phyloP scores from a whole-genome alignment of 2,113 vertebrate species.

The Scomber scombrus region DNA sequence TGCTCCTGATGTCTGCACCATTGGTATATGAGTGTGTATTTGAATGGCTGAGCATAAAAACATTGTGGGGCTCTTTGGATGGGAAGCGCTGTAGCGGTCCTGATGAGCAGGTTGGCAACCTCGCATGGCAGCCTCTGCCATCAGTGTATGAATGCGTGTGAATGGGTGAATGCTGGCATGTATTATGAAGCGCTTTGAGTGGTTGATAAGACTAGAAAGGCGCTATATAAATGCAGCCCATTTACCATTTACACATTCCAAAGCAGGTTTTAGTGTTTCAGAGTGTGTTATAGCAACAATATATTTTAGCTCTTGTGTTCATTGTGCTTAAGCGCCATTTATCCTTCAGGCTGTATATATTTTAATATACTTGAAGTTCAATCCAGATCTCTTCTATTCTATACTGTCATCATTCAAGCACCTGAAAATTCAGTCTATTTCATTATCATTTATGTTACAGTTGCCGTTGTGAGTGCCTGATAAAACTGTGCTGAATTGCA shows the following conservation, averaged over 20 bases:
- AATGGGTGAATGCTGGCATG: too few species aligned
- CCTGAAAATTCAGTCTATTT: neutral
- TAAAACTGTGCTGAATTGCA: neutral
- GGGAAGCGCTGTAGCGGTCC: too few species aligned
- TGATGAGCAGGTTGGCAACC: too few species aligned
- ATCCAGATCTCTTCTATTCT: neutral
- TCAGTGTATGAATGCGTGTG: too few species aligned
- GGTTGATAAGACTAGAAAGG: too few species aligned
- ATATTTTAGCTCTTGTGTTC: neutral
- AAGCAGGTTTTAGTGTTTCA: constrained; percentile 1
- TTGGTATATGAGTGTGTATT: too few species aligned
- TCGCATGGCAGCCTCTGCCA: too few species aligned
- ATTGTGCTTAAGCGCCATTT: neutral
- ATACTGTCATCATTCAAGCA: neutral
- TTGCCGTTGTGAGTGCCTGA: neutral
- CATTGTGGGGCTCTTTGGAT: too few species aligned
- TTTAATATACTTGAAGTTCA: neutral
- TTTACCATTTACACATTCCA: constrained; percentile 11
- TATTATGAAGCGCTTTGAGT: too few species aligned
- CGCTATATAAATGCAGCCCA: too few species aligned
- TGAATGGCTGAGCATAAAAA: too few species aligned
- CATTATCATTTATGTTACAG: neutral
- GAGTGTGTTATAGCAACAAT: neutral
- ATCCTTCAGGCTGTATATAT: neutral
- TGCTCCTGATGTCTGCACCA: too few species aligned